Conservation (phyloP, 2,888 invertebrate genomes). For the Apotomis capreana region DNA sequence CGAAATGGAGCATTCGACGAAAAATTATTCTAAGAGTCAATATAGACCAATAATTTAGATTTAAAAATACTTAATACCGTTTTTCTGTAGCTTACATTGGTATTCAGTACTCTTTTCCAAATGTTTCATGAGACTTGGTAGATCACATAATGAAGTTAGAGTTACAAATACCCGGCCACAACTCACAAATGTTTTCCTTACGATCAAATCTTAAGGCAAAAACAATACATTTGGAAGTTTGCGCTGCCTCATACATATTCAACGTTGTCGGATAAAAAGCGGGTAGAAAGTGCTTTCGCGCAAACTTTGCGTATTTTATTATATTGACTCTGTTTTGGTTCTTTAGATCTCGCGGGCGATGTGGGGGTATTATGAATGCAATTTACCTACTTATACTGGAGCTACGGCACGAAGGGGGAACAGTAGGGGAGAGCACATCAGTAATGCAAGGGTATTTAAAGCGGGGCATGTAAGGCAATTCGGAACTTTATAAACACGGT, state of each 20-base stretch:
- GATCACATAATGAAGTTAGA: constrained; percentile 12
- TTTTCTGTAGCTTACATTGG: neutral
- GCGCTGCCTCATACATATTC: constrained; percentile 60
- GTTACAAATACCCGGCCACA: constrained; percentile 19
- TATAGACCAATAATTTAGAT: neutral
- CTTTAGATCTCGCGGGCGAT: constrained; percentile 29
- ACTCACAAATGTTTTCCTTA: constrained; percentile 25
- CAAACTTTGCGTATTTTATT: constrained; percentile 40
- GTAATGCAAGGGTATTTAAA: neutral
- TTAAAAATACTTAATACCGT: neutral
- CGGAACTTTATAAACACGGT: neutral
- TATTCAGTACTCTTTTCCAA: neutral
- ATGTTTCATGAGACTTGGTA: constrained; percentile 7
- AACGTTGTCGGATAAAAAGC: constrained; percentile 46
- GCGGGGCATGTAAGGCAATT: neutral
- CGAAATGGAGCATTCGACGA: too few relatives aligned
- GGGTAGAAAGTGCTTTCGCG: constrained; percentile 34
- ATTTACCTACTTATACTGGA: constrained; percentile 31
- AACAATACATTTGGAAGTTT: constrained; percentile 45
- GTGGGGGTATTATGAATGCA: constrained; percentile 29
- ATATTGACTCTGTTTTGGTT: constrained; percentile 37
- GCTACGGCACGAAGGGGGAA: constrained; percentile 2
- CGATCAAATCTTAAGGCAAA: constrained; percentile 36
- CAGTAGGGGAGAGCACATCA: neutral
- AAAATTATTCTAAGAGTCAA: too few relatives aligned